Percentiles rank a stretch among this genome's conserved stretches.
phyloP scores from a whole-genome alignment of 2,113 vertebrate species.

The Galemys pyrenaicus region DNA sequence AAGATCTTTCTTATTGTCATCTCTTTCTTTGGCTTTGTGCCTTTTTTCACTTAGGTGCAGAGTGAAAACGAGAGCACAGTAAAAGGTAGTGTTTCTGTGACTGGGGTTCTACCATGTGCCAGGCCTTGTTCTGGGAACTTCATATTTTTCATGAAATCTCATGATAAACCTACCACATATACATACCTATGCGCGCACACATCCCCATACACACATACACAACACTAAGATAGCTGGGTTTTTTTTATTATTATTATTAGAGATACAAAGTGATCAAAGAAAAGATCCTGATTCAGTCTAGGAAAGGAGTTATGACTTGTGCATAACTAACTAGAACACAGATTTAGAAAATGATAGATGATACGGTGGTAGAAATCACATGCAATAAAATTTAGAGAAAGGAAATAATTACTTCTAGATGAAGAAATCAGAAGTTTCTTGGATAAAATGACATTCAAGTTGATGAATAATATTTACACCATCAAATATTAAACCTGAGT shows the following conservation, averaged over 20 bases:
- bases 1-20: constrained; percentile 4
- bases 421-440: constrained; percentile 34
- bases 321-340: neutral
- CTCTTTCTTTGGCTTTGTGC: constrained; percentile 49
- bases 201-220: neutral
- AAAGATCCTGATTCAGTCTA: neutral
- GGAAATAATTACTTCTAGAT: constrained; percentile 36
- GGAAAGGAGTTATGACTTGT: neutral
- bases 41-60: constrained; percentile 46
- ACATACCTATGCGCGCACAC: no score
- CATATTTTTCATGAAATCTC: neutral
- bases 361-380: neutral
- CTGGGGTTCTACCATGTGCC: neutral
- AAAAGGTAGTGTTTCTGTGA: neutral
- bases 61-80: neutral
- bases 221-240: neutral
- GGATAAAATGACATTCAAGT: neutral
- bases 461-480: neutral
- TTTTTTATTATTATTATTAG: neutral
- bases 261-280: neutral
- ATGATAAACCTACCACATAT: neutral
- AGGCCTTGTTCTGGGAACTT: neutral
- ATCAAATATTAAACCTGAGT: neutral
- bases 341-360: neutral
- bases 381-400: neutral